phyloP scores from a whole-genome alignment of 1,140 invertebrate genomes.

The Cepaea nemoralis region DNA sequence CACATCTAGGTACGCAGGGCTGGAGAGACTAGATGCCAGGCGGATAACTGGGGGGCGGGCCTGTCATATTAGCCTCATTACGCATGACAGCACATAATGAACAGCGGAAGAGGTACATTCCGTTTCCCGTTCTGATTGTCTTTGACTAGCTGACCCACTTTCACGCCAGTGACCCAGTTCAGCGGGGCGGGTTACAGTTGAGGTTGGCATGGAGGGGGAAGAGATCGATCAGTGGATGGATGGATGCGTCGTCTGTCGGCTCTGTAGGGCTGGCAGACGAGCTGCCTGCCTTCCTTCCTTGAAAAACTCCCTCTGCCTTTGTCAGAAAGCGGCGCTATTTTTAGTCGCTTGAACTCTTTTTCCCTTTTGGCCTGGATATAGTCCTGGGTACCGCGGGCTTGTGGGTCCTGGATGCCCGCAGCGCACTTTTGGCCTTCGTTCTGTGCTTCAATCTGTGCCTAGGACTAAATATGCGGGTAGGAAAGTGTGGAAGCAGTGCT shows the following conservation, averaged over 20 bases:
- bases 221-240: background rate
- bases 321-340: background rate
- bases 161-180: background rate
- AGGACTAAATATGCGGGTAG: background rate
- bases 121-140: background rate
- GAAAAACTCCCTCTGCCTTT: background rate
- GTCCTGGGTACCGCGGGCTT: background rate
- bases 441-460: background rate
- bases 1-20: no score
- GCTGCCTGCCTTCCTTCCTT: background rate
- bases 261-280: conserved; percentile 7
- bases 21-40: no score
- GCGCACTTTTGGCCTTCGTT: background rate
- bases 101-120: background rate
- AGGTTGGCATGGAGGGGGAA: background rate
- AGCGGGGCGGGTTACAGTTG: background rate
- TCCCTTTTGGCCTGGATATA: background rate
- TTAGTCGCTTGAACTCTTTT: background rate
- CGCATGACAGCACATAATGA: background rate
- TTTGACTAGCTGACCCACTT: conserved; percentile 2
- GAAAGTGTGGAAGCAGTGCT: no score
- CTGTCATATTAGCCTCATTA: background rate
- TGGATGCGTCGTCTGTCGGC: conserved; percentile 9
- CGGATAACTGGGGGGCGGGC: no score
- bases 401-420: background rate